A percentile compares a stretch with the other conserved stretches of the same genome.
Evolutionary conservation across 2,797 vertebrate genomes (phyloP).

Genomic region (Gadopsis bispinosus): DNA sequence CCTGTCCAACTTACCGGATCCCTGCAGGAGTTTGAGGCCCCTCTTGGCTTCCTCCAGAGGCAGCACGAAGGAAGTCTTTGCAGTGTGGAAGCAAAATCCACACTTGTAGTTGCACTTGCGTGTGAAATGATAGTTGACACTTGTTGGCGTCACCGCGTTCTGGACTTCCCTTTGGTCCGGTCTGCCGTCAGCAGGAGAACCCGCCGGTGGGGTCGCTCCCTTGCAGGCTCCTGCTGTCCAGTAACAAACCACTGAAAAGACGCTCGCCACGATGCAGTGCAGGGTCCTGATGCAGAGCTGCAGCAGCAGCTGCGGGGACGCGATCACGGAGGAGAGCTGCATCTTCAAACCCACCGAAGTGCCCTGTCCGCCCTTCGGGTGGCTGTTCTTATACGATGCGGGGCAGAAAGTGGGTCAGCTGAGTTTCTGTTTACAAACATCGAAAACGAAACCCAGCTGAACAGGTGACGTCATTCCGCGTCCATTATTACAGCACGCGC

Average conservation of each 20-base stretch:
- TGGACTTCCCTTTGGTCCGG: background rate
- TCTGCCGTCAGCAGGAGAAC: background rate
- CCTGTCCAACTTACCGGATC: conserved; percentile 82
- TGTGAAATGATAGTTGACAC: conserved; percentile 94
- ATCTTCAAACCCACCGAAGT: conserved; percentile 13
- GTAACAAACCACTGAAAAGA: conserved; percentile 21
- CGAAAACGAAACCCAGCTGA: conserved; percentile 58
- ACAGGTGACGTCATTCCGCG: too few relatives aligned
- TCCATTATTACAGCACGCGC: too few relatives aligned
- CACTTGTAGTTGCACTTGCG: conserved; percentile 95
- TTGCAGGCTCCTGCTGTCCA: conserved; percentile 30
- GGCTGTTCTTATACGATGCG: background rate
- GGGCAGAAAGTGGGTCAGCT: background rate
- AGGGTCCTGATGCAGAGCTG: conserved; percentile 61
- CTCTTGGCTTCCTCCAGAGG: conserved; percentile 90
- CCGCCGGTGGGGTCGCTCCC: background rate
- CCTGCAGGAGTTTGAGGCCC: conserved; percentile 86
- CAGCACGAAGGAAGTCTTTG: conserved; percentile 94
- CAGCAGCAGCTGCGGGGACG: conserved; percentile 56
- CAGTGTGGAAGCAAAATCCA: conserved; percentile 97
- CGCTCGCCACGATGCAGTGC: conserved; percentile 9
- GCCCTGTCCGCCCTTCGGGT: background rate
- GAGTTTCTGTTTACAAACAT: conserved; percentile 67
- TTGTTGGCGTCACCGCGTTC: conserved; percentile 54
- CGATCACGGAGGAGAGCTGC: conserved; percentile 32